Evolutionary conservation across 2,113 vertebrate genomes (phyloP).

Genomic region (Ictalurus punctatus): DNA sequence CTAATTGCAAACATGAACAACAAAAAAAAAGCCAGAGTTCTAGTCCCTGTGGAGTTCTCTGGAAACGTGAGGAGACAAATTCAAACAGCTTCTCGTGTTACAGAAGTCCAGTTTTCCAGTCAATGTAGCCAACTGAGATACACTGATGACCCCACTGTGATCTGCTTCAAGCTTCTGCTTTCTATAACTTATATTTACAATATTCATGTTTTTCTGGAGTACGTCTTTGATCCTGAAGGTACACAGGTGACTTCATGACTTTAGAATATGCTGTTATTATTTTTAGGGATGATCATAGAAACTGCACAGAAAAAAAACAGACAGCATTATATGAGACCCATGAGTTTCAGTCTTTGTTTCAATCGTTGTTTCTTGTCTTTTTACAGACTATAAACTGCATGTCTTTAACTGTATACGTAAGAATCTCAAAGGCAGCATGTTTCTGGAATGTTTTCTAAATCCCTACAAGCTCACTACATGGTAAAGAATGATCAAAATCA

Average conservation of each 20-base stretch:
- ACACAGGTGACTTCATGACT: not conserved
- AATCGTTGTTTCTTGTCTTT: not conserved
- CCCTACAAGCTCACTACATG: not conserved
- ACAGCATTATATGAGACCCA: not conserved
- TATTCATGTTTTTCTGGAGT: not conserved
- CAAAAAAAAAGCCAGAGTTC: slow-evolving; percentile 67
- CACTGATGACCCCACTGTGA: slow-evolving; percentile 1
- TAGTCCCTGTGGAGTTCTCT: slow-evolving; percentile 58
- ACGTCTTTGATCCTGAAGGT: not conserved
- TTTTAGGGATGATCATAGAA: not conserved
- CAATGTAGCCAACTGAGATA: slow-evolving; percentile 47
- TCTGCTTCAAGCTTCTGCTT: slow-evolving; percentile 3
- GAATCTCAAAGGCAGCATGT: not conserved
- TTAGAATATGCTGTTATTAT: not conserved
- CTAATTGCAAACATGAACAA: slow-evolving; percentile 71
- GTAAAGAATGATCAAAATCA: not conserved
- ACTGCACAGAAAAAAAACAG: not conserved
- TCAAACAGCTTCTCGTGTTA: slow-evolving; percentile 68
- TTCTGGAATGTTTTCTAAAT: slow-evolving; percentile 7
- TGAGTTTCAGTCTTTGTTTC: not conserved
- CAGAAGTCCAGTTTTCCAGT: slow-evolving; percentile 59
- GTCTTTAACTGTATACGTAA: not conserved
- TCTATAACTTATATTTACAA: slow-evolving; percentile 11
- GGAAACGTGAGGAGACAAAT: slow-evolving; percentile 62
- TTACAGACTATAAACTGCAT: not conserved